Base-by-base conservation (phyloP, 2,888 invertebrate species). In the Ptilodon capucinus region DNA sequence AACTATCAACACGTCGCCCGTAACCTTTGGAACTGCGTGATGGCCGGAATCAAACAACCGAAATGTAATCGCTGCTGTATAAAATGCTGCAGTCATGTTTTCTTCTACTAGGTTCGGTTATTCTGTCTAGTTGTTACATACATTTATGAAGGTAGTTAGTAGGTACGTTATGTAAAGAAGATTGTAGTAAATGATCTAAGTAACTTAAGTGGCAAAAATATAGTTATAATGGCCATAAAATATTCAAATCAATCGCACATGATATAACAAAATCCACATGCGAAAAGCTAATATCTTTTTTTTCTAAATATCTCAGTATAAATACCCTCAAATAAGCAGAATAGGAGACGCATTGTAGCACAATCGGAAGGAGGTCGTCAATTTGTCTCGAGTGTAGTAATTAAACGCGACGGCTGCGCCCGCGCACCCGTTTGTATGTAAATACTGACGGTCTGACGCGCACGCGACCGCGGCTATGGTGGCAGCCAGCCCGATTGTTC, bases 401-500 rank as follows among this genome's bases (percentile, higher is more conserved):
- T 40, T 40, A 40, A 43, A 40, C 42, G 41, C 34, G 40, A 46
- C 18, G 23, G 23, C 40, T 16, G 40, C 40, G 40, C 40, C 13
- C 23, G 40, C 40, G 40, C 40, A 40, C 9, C 40, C 23, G 40
- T 40, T 40, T 40, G 25, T 40, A 40, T 40, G 40, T 40, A 16
- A 40, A 40, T 40, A 21, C 34, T 32, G 13, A 42, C 42, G 34
- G 32, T 32, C 4, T 28, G 30, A 42, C 14, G 32, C 30, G 30
- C 42, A 32, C 42, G 18, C 19, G 32, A 41, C 39, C 39, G 39
- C 39, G 17, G 18, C 34, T 4, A 7, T 17, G 38, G 38, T 21
- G n/a, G n/a, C n/a, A n/a, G n/a, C n/a, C n/a, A n/a, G 13, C 21
- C 40, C 14, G 48, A 49, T 54, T 46, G 51, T 51, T 38, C 13